Base-by-base conservation (phyloP, 2,113 vertebrate species). In the Hepsetus odoe region DNA sequence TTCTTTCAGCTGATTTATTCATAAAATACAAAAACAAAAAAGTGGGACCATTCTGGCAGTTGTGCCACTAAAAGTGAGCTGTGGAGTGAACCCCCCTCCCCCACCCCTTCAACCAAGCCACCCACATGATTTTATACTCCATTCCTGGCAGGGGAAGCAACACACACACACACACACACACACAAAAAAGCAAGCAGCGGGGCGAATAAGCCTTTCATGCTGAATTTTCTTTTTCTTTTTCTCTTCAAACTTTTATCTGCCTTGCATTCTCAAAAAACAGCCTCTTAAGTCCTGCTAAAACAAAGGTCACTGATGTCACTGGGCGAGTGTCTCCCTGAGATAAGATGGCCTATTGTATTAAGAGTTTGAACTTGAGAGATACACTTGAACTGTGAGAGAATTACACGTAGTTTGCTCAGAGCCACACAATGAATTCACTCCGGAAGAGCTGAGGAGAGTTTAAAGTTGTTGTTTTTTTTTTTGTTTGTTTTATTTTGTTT, bases 261-360 rank as follows among this genome's bases (percentile, higher is more conserved):
- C 61, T 51, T 40, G 22, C 40, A 3, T 68, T 72, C 66, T 6
- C 28, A 8, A n/a, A 38, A 64, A 55, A 55, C 5, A 49, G 14
- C 14, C 4, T 14, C 14, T 18, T 49, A 10, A 6, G 14, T 51
- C 16, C 13, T 13, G 16, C 35, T 28, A 38, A 80, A 75, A 70
- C 66, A 73, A 69, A 75, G 62, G 51, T 56, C 28, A 46, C 53
- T 77, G 46, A 62, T 71, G 68, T 46, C 38, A 26, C 51, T 9
- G 32, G 53, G 65, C 44, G 66, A 70, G 38, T 69, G 74, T 77
- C 26, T 53, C 51, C 30, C 61, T 55, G 33, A 76, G 56, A 76
- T 76, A 81, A 81, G 44, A 46, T 38, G 13, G 44, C 44, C 56
- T 55, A 61, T 70, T 67, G 32, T 70, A 62, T 64, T 62, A 80